These are phyloP conservation scores for Lethenteron reissneri DNA, from an alignment of 2,113 vertebrate species.

Conservation along the genomic window DNA sequence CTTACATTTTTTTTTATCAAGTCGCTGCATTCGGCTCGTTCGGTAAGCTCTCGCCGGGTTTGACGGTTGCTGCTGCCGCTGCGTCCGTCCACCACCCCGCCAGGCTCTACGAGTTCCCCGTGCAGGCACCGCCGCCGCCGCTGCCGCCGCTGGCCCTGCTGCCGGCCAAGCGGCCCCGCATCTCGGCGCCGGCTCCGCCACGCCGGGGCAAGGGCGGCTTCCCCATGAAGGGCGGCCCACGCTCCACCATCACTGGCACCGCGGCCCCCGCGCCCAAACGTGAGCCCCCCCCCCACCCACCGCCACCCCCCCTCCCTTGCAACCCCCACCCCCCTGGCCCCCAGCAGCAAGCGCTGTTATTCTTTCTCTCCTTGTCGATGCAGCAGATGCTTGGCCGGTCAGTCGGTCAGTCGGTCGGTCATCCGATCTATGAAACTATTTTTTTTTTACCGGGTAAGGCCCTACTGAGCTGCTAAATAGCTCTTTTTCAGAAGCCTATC, in stretches of 20 bases:
- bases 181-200: constrained; percentile 39
- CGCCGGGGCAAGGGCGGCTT: constrained; percentile 48
- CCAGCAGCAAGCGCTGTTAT: not conserved
- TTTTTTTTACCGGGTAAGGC: too few species aligned
- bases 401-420: too few species aligned
- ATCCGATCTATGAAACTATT: too few species aligned
- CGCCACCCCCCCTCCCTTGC: not conserved
- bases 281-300: constrained; percentile 1
- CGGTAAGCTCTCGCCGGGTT: too few species aligned
- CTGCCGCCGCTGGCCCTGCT: constrained; percentile 48
- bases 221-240: constrained; percentile 50
- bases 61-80: too few species aligned
- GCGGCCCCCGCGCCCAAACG: constrained; percentile 7
- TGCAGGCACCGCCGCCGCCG: constrained; percentile 37
- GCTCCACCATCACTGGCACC: constrained; percentile 11
- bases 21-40: too few species aligned
- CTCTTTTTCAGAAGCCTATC: too few species aligned
- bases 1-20: too few species aligned
- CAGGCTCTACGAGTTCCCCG: constrained; percentile 54
- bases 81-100: not conserved
- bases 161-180: constrained; percentile 49
- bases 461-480: too few species aligned
- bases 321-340: constrained; percentile 11
- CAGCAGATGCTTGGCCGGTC: too few species aligned
- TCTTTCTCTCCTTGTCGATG: not conserved